These are phyloP conservation scores for Xenopus borealis DNA, from an alignment of 2,113 vertebrate genomes.

Conservation along the genomic window DNA sequence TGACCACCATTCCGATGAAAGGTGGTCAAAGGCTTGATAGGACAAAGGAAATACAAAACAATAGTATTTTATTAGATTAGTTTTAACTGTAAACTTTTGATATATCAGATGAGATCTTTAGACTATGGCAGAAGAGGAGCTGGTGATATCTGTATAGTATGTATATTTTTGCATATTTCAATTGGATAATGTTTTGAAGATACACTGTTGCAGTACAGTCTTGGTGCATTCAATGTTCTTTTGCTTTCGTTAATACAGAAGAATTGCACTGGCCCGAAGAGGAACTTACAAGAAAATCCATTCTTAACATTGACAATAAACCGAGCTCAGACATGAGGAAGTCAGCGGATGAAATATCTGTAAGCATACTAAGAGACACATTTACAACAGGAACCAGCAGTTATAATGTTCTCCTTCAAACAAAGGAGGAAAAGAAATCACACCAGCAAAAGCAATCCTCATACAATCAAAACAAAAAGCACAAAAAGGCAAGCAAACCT, in stretches of 20 bases:
- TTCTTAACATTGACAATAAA: constrained; percentile 68
- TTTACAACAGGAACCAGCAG: constrained; percentile 79
- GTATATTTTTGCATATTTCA: no score
- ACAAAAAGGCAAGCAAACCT: constrained; percentile 51
- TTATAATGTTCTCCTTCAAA: constrained; percentile 79
- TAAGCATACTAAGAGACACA: constrained; percentile 74
- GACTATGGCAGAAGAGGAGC: no score
- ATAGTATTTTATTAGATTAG: no score
- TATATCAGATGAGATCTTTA: no score
- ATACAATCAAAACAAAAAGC: constrained; percentile 49
- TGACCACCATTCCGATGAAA: no score
- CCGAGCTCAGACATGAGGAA: constrained; percentile 62
- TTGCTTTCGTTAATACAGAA: constrained; percentile 63
- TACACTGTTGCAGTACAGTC: no score
- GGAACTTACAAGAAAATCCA: constrained; percentile 79
- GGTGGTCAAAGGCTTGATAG: no score
- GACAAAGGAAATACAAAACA: no score
- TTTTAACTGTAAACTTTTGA: no score
- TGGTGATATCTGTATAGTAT: no score
- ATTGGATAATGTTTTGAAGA: no score
- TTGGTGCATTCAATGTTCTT: no score
- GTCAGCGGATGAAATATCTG: constrained; percentile 62
- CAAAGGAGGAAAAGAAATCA: constrained; percentile 70
- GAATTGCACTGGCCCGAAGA: constrained; percentile 83
- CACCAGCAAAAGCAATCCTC: constrained; percentile 51